Percentiles rank a stretch among this genome's conserved stretches.
These are phyloP conservation scores for Scomber scombrus DNA, from an alignment of 2,113 vertebrate genomes.

Conservation along the genomic window DNA sequence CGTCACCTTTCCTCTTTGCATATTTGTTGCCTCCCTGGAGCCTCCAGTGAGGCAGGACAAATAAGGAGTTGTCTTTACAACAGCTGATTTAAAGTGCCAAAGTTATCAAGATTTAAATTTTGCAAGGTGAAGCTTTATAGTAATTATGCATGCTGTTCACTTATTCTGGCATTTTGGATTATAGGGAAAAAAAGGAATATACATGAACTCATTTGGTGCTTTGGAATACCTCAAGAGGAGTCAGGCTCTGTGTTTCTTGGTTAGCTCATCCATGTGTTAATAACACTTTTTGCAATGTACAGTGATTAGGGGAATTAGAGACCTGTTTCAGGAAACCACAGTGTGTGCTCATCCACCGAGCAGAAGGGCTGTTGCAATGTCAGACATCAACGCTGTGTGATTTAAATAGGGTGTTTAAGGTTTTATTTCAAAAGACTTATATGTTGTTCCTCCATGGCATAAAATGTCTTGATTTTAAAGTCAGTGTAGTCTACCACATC, in stretches of 20 bases:
- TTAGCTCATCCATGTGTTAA: slow-evolving; percentile 45
- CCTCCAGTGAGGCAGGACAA: background rate
- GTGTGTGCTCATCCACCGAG: slow-evolving; percentile 5
- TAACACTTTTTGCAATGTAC: slow-evolving; percentile 47
- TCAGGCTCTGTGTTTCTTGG: slow-evolving; percentile 30
- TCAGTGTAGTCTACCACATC: background rate
- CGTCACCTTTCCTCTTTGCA: slow-evolving; percentile 8
- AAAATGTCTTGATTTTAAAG: too few relatives aligned
- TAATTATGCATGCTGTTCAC: background rate
- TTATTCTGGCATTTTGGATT: slow-evolving; percentile 1
- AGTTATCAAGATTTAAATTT: background rate
- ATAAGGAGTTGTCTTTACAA: slow-evolving; percentile 1
- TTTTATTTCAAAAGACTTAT: background rate
- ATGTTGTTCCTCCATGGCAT: background rate
- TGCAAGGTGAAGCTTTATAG: background rate
- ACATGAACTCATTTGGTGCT: slow-evolving; percentile 7
- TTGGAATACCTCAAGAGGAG: slow-evolving; percentile 28
- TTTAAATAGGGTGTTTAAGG: too few relatives aligned
- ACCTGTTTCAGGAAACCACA: slow-evolving; percentile 42
- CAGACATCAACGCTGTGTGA: slow-evolving; percentile 5
- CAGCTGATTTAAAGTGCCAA: slow-evolving; percentile 2
- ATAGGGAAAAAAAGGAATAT: background rate
- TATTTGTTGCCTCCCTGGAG: slow-evolving; percentile 3
- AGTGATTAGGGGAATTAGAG: slow-evolving; percentile 54
- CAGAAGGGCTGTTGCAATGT: slow-evolving; percentile 1